These are phyloP conservation scores for Euleptes europaea DNA, from an alignment of 2,113 vertebrate genomes.

Conservation along the genomic window DNA sequence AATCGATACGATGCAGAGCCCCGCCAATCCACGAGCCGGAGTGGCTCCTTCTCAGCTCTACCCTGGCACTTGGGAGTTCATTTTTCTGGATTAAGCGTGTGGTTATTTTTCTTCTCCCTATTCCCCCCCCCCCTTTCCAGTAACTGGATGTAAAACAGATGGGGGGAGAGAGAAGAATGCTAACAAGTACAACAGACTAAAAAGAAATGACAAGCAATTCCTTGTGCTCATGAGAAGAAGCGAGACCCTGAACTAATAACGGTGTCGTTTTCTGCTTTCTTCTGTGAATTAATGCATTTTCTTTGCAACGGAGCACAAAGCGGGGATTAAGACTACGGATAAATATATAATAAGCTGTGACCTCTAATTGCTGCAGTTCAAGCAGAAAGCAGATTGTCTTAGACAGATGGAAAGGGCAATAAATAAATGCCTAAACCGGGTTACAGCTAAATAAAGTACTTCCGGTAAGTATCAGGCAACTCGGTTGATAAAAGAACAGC, in stretches of 20 bases:
- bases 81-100: background rate
- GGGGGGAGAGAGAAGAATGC: background rate
- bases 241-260: background rate
- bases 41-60: background rate
- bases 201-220: background rate
- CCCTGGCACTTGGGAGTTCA: background rate
- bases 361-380: background rate
- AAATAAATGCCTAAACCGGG: background rate
- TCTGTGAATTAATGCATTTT: background rate
- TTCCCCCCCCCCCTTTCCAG: background rate
- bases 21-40: background rate
- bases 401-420: background rate
- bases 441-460: background rate
- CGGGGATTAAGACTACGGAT: background rate
- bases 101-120: background rate
- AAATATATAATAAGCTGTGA: slow-evolving; percentile 3
- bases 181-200: background rate
- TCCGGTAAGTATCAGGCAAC: background rate
- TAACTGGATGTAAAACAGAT: background rate
- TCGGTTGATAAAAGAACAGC: background rate
- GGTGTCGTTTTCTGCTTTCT: background rate
- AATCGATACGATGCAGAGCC: slow-evolving; percentile 12
- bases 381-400: slow-evolving; percentile 30
- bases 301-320: background rate
- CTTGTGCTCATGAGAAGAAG: background rate